phyloP scores from a whole-genome alignment of 2,888 invertebrate species.

The Apamea crenata region DNA sequence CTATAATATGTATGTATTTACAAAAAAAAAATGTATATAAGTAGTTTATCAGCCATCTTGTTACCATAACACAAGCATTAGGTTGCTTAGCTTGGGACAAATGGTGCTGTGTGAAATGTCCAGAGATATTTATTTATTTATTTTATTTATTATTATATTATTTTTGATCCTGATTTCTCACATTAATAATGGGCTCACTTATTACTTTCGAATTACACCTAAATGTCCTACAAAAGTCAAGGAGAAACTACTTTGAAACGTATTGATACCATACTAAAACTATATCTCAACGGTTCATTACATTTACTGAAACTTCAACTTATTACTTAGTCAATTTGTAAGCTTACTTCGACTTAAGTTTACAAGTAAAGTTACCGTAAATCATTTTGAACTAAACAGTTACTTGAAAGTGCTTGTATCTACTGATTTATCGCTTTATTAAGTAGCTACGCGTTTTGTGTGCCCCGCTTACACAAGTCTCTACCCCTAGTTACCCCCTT shows the following conservation, averaged over 20 bases:
- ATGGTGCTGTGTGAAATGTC: too few species aligned
- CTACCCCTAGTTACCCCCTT: neutral
- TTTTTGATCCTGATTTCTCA: neutral
- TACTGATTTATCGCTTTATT: constrained; percentile 55
- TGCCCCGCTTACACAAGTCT: constrained; percentile 4
- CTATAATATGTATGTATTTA: too few species aligned
- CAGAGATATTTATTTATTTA: too few species aligned
- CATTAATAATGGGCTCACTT: neutral
- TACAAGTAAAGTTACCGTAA: constrained; percentile 54
- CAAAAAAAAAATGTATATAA: too few species aligned
- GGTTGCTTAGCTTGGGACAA: too few species aligned
- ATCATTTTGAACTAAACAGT: constrained; percentile 58
- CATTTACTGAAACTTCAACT: constrained; percentile 33
- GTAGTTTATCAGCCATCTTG: too few species aligned
- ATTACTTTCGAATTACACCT: too few species aligned
- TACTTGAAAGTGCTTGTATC: constrained; percentile 43
- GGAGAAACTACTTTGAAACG: neutral
- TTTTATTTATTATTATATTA: too few species aligned
- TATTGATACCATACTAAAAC: neutral
- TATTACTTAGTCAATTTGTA: constrained; percentile 47
- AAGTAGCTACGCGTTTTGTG: constrained; percentile 39
- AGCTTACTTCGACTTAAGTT: constrained; percentile 48
- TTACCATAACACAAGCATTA: too few species aligned
- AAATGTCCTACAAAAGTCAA: neutral
- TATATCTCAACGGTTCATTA: constrained; percentile 21